Conservation (phyloP, 2,113 vertebrate genomes). For the Epinephelus fuscoguttatus region DNA sequence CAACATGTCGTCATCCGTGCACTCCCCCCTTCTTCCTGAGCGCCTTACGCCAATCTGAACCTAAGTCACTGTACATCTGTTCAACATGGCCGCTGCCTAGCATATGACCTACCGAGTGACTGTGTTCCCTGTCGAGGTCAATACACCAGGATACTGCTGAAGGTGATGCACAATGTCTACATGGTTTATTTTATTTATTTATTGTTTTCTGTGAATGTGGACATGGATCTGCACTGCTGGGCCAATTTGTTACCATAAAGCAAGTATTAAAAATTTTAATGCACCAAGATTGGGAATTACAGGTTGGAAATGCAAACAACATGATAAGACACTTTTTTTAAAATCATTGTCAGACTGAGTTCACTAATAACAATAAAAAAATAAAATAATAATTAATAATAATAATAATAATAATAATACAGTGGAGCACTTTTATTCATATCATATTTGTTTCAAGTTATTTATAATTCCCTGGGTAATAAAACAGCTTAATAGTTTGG, state of each 20-base stretch:
- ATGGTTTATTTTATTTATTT: slow-evolving; percentile 1
- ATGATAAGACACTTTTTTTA: background rate
- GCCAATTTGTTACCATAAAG: background rate
- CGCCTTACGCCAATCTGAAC: slow-evolving; percentile 71
- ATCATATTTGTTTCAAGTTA: too few species aligned
- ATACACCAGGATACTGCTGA: background rate
- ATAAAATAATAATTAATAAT: background rate
- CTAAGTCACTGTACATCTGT: slow-evolving; percentile 82
- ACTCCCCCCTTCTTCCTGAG: slow-evolving; percentile 54
- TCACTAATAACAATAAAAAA: background rate
- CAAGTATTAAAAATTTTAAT: background rate
- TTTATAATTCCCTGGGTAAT: background rate
- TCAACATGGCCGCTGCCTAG: slow-evolving; percentile 77
- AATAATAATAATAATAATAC: background rate
- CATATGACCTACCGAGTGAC: slow-evolving; percentile 61
- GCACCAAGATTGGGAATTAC: background rate
- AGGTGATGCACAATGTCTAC: slow-evolving; percentile 14
- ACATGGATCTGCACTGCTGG: background rate
- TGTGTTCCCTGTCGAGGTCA: slow-evolving; percentile 49
- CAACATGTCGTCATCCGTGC: slow-evolving; percentile 59
- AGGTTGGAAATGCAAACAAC: background rate
- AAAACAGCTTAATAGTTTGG: background rate
- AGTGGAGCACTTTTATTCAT: background rate
- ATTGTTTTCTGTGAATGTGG: background rate
- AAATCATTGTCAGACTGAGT: too few species aligned